Conservation (phyloP, 2,888 invertebrate species). For the Epinotia demarniana region DNA sequence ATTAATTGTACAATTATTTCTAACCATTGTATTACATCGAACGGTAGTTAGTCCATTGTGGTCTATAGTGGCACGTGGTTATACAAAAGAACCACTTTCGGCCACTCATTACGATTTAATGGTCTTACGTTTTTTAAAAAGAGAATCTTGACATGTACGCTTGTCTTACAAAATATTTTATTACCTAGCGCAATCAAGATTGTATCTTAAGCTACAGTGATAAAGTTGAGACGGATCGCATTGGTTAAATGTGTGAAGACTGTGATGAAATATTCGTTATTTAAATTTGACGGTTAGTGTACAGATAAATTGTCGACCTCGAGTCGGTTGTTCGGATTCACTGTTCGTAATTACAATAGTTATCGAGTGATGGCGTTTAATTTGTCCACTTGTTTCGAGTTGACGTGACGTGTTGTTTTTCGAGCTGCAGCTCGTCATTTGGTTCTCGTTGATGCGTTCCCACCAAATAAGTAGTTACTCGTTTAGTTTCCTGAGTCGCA, state of each 20-base stretch:
- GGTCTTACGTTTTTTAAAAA: slow-evolving; percentile 71
- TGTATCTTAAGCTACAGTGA: slow-evolving; percentile 47
- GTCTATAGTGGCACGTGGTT: slow-evolving; percentile 78
- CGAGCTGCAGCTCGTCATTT: slow-evolving; percentile 23
- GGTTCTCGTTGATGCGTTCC: slow-evolving; percentile 11
- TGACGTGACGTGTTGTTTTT: slow-evolving; percentile 39
- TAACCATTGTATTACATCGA: slow-evolving; percentile 74
- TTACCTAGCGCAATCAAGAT: slow-evolving; percentile 44
- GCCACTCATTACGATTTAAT: slow-evolving; percentile 83
- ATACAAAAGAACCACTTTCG: slow-evolving; percentile 76
- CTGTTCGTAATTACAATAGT: slow-evolving; percentile 71
- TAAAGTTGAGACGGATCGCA: slow-evolving; percentile 46
- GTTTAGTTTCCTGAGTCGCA: background rate
- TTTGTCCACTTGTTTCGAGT: slow-evolving; percentile 55
- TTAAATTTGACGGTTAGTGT: slow-evolving; percentile 76
- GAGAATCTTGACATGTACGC: slow-evolving; percentile 73
- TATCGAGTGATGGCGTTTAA: slow-evolving; percentile 63
- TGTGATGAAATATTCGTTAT: slow-evolving; percentile 76
- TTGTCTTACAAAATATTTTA: slow-evolving; percentile 54
- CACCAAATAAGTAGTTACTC: background rate
- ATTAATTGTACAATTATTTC: slow-evolving; percentile 83
- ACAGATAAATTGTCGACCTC: slow-evolving; percentile 80
- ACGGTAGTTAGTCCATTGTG: slow-evolving; percentile 80
- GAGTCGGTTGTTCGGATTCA: slow-evolving; percentile 78
- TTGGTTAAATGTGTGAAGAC: slow-evolving; percentile 49